A percentile compares a stretch with the other conserved stretches of the same genome.
These are phyloP conservation scores for Abramis brama DNA, from an alignment of 2,113 vertebrate species.

Conservation along the genomic window DNA sequence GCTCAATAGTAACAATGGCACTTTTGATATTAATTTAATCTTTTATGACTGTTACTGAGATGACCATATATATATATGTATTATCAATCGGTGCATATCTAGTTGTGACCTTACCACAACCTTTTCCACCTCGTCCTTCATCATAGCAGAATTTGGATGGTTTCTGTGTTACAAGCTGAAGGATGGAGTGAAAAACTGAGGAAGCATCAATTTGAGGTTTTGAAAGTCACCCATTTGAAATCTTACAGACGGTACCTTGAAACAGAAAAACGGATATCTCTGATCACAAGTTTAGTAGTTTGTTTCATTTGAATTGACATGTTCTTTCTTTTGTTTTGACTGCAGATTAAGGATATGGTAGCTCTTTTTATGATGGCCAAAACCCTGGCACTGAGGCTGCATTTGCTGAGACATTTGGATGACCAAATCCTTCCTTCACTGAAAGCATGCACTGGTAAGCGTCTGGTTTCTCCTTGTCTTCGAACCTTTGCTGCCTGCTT, in stretches of 20 bases:
- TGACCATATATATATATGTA: too few relatives aligned
- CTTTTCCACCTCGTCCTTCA: too few relatives aligned
- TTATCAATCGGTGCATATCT: too few relatives aligned
- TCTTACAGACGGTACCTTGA: not conserved
- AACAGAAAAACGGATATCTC: not conserved
- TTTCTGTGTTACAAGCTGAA: not conserved
- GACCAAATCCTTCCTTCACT: slow-evolving; percentile 37
- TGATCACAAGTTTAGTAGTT: not conserved
- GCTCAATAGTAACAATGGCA: too few relatives aligned
- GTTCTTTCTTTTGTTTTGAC: slow-evolving; percentile 13
- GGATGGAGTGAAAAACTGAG: not conserved
- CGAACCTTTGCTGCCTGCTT: slow-evolving; percentile 46
- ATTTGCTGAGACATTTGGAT: slow-evolving; percentile 46
- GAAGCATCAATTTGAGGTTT: not conserved
- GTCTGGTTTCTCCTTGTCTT: slow-evolving; percentile 43
- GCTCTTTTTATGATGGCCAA: slow-evolving; percentile 65
- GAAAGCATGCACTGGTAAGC: not conserved
- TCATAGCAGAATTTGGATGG: not conserved
- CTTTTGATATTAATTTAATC: too few relatives aligned
- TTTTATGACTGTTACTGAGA: too few relatives aligned
- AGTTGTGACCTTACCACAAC: too few relatives aligned
- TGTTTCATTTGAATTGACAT: not conserved
- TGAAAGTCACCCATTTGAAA: not conserved
- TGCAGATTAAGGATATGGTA: slow-evolving; percentile 46
- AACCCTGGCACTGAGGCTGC: slow-evolving; percentile 61